Evolutionary conservation across 1,140 invertebrate species (phyloP), one percentile per base, ranked within the genome.

Genomic region (Drosophila subobscura): DNA sequence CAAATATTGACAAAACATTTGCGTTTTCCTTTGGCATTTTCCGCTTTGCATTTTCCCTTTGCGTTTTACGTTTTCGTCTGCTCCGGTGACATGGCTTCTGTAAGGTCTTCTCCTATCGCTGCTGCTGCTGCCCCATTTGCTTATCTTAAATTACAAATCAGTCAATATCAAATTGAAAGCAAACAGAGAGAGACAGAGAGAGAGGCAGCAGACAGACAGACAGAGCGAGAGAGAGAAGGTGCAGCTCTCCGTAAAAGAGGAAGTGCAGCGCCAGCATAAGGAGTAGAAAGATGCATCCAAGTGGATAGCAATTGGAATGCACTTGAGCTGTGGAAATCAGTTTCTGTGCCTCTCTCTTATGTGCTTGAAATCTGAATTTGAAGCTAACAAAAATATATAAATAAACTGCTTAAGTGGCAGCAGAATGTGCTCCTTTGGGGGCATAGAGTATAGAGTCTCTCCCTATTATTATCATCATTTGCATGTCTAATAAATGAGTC

Each of bases 121-220:
- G 22, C 55, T 10, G 47, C 51, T 54, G 42, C 57, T 41, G 77
- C 77, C 76, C 71, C 74, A 86, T 77, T 86, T 81, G 83, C 77
- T 86, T 85, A 85, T 85, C 80, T 86, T 81, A 86, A 86, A 81
- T 86, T 86, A 86, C 81, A 88, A 86, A 86, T 86, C 81, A 86
- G 81, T 86, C 81, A 86, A 86, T 86, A 85, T 67, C 61, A 63
- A 86, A 86, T 85, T 72, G 74, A 88, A 88, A 29, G 75, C 67
- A 88, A 83, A 88, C 78, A 80, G 65, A 86, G 46, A 65, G 51
- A 65, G 47, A 44, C 10, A 27, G 29, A 47, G 12, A 12, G 52
- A 57, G 12, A 23, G 14, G 44, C 50, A 58, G 45, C 8, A 33
- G 29, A 33, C 29, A 10, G 10, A 37, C 33, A 37, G 33, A 4